A percentile compares a stretch with the other conserved stretches of the same genome.
Evolutionary conservation across 2,113 vertebrate species (phyloP).

Genomic region (Hippocampus abdominalis): DNA sequence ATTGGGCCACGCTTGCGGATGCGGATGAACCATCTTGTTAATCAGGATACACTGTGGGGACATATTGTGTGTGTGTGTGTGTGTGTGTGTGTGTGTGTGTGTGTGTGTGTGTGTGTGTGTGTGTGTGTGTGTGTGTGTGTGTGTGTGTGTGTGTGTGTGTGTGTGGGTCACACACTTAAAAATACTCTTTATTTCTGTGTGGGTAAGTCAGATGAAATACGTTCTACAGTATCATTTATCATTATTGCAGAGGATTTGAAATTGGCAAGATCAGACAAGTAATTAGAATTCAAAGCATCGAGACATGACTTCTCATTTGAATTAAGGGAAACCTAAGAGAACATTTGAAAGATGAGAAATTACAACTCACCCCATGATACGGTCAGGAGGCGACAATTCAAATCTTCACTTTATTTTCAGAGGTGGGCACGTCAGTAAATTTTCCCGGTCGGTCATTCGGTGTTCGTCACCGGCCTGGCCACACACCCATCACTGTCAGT

Average conservation of each 20-base stretch:
- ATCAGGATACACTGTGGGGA: slow-evolving; percentile 59
- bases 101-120: not conserved
- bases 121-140: too few relatives aligned
- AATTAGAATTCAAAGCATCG: not conserved
- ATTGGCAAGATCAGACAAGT: not conserved
- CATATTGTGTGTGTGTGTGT: slow-evolving; percentile 44
- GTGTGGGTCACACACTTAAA: not conserved
- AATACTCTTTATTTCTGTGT: not conserved
- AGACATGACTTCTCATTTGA: not conserved
- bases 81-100: slow-evolving; percentile 1
- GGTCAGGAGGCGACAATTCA: not conserved
- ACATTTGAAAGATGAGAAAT: not conserved
- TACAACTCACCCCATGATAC: not conserved
- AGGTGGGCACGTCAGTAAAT: too few relatives aligned
- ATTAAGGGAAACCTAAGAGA: not conserved
- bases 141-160: slow-evolving; percentile 7
- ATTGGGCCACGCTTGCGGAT: slow-evolving; percentile 59
- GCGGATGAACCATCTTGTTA: slow-evolving; percentile 65
- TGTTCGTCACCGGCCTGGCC: too few relatives aligned
- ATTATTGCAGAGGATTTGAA: not conserved
- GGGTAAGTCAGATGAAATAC: not conserved
- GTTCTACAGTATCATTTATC: not conserved
- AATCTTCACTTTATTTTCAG: not conserved
- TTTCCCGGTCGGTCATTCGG: too few relatives aligned
- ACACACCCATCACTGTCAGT: too few relatives aligned